Percentiles rank a stretch among this genome's conserved stretches.
These are phyloP conservation scores for Sapajus apella DNA, from an alignment of 2,113 vertebrate species.

Conservation along the genomic window DNA sequence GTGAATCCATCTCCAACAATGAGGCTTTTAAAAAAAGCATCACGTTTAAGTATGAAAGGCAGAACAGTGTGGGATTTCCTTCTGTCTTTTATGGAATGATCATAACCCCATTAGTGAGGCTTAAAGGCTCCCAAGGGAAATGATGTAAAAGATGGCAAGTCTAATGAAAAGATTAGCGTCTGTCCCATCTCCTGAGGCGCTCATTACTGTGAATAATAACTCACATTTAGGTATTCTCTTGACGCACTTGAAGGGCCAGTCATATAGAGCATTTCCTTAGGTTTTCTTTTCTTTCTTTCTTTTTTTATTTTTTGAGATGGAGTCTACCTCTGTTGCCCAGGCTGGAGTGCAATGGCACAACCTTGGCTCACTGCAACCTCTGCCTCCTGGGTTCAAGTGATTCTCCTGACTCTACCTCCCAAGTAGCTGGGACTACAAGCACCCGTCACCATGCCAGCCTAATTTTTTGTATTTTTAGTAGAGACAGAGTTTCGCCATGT, in stretches of 20 bases:
- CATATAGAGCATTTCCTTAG: not conserved
- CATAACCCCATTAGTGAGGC: not conserved
- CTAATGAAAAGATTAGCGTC: not conserved
- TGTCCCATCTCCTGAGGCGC: not conserved
- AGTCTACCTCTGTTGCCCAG: no score
- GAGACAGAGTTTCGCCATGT: no score
- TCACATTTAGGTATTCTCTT: not conserved
- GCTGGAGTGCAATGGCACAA: no score
- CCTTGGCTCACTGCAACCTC: no score
- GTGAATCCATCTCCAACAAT: not conserved
- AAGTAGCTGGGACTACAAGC: no score
- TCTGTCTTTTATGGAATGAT: not conserved
- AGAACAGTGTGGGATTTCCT: not conserved
- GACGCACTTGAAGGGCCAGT: accelerated
- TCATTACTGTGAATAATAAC: not conserved
- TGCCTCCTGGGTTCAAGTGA: no score
- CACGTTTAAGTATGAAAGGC: not conserved
- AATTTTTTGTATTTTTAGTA: no score
- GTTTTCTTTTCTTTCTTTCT: not conserved
- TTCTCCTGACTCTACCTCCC: no score
- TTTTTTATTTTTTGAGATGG: no score
- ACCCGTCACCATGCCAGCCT: accelerated
- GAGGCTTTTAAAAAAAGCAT: not conserved
- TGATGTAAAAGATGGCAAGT: not conserved
- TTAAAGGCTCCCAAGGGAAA: not conserved